phyloP scores from a whole-genome alignment of 2,888 invertebrate genomes.

The Aphrophora alni region DNA sequence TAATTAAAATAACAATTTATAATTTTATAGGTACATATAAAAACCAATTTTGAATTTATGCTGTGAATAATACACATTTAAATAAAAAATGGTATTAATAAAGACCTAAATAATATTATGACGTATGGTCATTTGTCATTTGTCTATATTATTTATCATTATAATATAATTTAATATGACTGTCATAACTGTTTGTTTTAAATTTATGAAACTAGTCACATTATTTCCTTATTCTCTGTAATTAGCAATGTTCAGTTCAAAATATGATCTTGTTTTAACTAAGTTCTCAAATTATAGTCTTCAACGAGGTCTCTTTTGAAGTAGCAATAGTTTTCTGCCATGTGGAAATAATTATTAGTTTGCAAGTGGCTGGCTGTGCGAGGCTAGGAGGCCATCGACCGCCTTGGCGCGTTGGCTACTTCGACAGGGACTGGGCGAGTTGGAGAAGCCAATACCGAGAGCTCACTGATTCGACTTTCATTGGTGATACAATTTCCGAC shows the following conservation, averaged over 20 bases:
- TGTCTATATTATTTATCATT: no score
- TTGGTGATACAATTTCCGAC: constrained; percentile 64
- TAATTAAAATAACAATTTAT: no score
- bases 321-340: background rate
- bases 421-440: constrained; percentile 37
- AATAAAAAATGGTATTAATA: no score
- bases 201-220: no score
- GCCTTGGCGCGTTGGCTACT: constrained; percentile 36
- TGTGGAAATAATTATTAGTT: background rate
- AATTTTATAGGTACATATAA: no score
- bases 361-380: constrained; percentile 21
- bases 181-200: no score
- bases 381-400: constrained; percentile 41
- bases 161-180: no score
- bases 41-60: no score
- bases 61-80: no score
- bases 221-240: no score
- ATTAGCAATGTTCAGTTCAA: background rate
- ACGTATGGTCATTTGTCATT: no score
- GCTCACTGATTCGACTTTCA: constrained; percentile 45
- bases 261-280: background rate
- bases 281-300: background rate
- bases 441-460: constrained; percentile 41
- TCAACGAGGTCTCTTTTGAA: background rate
- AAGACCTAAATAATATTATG: no score